phyloP scores from a whole-genome alignment of 64 coral and sea anemone species.

The Stichodactyla mertensii region DNA sequence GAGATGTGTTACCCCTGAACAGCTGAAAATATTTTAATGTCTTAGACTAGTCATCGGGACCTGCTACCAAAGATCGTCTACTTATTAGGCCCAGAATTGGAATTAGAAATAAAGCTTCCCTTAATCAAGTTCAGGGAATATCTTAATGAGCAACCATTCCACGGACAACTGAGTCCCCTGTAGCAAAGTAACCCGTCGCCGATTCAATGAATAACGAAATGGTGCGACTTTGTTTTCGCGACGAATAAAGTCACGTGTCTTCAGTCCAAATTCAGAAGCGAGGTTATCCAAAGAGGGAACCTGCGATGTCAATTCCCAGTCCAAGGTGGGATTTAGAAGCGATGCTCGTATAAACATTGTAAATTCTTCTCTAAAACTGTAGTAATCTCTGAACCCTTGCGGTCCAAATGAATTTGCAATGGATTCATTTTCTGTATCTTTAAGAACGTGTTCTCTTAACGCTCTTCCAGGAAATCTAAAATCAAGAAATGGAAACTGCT shows the following conservation, averaged over 20 bases:
- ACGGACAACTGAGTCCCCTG: slow-evolving; percentile 18
- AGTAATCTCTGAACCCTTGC: slow-evolving; percentile 10
- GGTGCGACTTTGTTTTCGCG: slow-evolving; percentile 33
- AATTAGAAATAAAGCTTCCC: no score
- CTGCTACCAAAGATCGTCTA: no score
- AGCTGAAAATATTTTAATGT: no score
- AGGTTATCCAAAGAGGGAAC: no score
- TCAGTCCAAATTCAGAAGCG: no score
- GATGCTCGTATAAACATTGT: background rate
- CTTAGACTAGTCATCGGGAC: no score
- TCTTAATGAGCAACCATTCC: slow-evolving; percentile 22
- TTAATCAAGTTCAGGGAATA: background rate
- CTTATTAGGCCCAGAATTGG: no score
- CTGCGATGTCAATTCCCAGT: no score
- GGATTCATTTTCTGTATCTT: slow-evolving; percentile 11
- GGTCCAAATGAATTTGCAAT: background rate
- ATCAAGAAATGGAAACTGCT: background rate
- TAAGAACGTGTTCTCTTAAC: slow-evolving; percentile 24
- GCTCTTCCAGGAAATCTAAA: no score
- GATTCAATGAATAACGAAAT: slow-evolving; percentile 15
- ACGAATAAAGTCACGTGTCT: slow-evolving; percentile 15
- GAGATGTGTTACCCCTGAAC: no score
- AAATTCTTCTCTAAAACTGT: slow-evolving; percentile 16
- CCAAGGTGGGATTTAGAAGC: background rate
- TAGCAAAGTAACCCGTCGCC: slow-evolving; percentile 21